Percentiles rank a stretch among this genome's conserved stretches.
Evolutionary conservation across 1,140 invertebrate species (phyloP).

Genomic region (Zaprionus ornatus): DNA sequence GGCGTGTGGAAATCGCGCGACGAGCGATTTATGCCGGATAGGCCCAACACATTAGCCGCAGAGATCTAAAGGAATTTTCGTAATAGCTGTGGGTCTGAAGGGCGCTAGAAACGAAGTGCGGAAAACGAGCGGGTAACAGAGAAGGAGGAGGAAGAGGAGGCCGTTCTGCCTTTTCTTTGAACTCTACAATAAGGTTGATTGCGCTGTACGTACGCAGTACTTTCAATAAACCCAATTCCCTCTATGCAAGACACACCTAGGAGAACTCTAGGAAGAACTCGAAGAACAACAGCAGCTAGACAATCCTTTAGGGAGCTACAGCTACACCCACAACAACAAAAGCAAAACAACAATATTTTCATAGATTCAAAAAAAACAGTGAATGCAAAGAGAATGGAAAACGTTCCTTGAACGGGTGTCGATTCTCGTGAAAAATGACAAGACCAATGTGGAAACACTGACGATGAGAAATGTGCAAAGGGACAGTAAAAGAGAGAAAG

Average conservation of each 20-base stretch:
- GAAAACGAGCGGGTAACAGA: not conserved
- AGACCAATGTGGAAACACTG: constrained; percentile 37
- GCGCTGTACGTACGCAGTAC: not conserved
- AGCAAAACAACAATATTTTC: constrained; percentile 56
- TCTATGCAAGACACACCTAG: constrained; percentile 28
- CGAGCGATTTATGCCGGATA: constrained; percentile 43
- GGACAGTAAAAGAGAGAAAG: not conserved
- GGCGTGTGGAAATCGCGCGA: constrained; percentile 28
- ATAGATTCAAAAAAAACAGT: constrained; percentile 58
- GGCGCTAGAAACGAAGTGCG: constrained; percentile 13
- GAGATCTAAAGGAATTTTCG: constrained; percentile 30
- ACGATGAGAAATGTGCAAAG: constrained; percentile 61
- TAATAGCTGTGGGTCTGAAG: not conserved
- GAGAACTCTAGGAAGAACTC: not conserved
- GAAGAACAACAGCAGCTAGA: not conserved
- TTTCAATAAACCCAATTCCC: constrained; percentile 37
- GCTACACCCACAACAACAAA: constrained; percentile 41
- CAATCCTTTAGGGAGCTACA: constrained; percentile 71
- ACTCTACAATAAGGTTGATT: not conserved
- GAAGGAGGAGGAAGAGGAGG: not conserved
- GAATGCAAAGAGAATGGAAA: not conserved
- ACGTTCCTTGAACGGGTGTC: constrained; percentile 50
- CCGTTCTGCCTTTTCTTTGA: not conserved
- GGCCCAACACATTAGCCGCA: not conserved
- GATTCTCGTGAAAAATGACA: constrained; percentile 76